Evolutionary conservation across 2,113 vertebrate genomes (phyloP).

Genomic region (Syrmaticus mikado): DNA sequence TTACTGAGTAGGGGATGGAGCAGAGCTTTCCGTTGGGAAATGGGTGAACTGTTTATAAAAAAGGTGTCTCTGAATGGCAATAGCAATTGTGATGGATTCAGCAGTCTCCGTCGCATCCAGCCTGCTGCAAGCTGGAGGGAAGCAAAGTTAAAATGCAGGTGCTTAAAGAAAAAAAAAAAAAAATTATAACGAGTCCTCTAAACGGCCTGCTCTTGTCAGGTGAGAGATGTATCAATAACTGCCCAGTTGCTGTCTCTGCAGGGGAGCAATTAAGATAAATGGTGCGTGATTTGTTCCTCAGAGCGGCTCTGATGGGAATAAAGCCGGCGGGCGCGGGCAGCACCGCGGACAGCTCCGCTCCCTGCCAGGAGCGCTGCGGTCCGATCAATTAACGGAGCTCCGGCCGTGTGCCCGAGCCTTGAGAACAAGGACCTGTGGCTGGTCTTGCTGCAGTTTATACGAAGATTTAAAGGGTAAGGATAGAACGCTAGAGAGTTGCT

Average conservation of each 20-base stretch:
- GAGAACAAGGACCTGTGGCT: rapidly evolving
- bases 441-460: neutral
- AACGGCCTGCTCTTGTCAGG: neutral
- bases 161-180: slow-evolving; percentile 16
- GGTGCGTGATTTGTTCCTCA: neutral
- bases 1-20: neutral
- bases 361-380: neutral
- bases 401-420: rapidly evolving
- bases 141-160: neutral
- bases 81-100: neutral
- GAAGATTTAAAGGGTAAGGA: neutral
- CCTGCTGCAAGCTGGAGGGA: neutral
- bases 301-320: neutral
- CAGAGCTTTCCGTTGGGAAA: rapidly evolving
- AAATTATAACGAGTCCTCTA: neutral
- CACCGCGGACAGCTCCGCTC: neutral
- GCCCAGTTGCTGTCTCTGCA: neutral
- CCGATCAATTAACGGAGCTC: neutral
- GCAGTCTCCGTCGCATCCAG: neutral
- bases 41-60: neutral
- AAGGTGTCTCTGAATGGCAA: neutral
- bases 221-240: neutral
- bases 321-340: rapidly evolving
- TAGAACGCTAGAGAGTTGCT: neutral
- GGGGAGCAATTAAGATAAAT: neutral